Evolutionary conservation across 2,888 invertebrate genomes (phyloP), one percentile per base, ranked within the genome.

Genomic region (Hofmannophila pseudospretella): DNA sequence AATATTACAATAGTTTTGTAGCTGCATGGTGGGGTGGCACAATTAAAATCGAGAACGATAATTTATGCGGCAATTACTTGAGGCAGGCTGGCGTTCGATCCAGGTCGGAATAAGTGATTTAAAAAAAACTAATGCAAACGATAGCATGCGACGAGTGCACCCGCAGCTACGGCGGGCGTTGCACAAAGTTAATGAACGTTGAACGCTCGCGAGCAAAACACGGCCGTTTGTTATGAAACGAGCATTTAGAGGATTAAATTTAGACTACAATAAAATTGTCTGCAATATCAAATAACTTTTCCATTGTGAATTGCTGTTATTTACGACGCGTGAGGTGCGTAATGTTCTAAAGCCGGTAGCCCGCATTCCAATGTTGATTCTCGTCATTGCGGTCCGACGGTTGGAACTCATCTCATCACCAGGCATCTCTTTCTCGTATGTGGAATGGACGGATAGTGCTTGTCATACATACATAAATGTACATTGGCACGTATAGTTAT

Each of bases 71-170:
- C 79, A 79, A 79, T 81, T 78, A 81, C 65, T 72, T 71, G 72
- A 65, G 71, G 77, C 73, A 70, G 64, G 63, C 69, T 69, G 63
- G 58, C 75, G 69, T 75, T 77, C 76, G 67, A 82, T 80, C 71
- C 74, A 70, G 81, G 80, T 81, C 82, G 79, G 76, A 80, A 77
- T 76, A 78, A 84, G 79, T 81, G 80, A 78, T 81, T 81, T 81
- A 73, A 69, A 77, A 70, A 79, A 80, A 81, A 75, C 79, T 82
- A 33, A 81, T 75, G 75, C 75, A 75, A 76, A 72, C 79, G 72
- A 74, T 67, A 71, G 68, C 67, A 73, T 59, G 67, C 69, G 64
- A 67, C 62, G 69, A 72, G 64, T 64, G 63, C 59, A 58, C 60
- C 58, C 58, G 58, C 55, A 60, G 51, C 59, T 4, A 52, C 53